Percentiles rank a stretch among this genome's conserved stretches.
Conservation (phyloP, 2,797 vertebrate genomes). For the Paratrypauchen microcephalus region DNA sequence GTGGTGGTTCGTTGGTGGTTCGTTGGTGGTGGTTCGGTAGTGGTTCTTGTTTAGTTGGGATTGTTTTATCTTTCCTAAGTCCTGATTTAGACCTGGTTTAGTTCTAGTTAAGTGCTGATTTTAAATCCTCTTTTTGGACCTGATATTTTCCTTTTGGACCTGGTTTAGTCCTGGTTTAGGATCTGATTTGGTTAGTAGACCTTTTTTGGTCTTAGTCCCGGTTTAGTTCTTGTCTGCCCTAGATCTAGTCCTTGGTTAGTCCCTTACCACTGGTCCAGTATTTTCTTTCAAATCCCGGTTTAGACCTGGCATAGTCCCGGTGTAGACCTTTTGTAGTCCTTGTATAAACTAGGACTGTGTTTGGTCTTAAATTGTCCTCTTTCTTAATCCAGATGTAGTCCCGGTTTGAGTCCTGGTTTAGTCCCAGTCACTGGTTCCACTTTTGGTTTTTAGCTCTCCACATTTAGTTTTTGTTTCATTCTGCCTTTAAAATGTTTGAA, state of each 20-base stretch:
- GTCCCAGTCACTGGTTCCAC: background rate
- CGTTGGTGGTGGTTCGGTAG: too few relatives aligned
- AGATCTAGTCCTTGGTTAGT: background rate
- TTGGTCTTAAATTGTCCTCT: too few relatives aligned
- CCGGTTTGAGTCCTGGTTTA: background rate
- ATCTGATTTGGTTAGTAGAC: background rate
- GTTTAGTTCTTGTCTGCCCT: background rate
- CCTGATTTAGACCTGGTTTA: background rate
- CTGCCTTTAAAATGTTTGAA: too few relatives aligned
- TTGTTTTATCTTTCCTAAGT: background rate
- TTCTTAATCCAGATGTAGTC: too few relatives aligned
- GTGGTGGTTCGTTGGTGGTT: too few relatives aligned
- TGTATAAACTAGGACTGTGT: too few relatives aligned
- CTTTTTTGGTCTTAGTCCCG: background rate
- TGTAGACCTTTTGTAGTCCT: too few relatives aligned
- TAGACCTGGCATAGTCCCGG: too few relatives aligned
- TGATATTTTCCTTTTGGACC: background rate
- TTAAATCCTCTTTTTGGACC: background rate
- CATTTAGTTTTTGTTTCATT: too few relatives aligned
- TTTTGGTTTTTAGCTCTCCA: too few relatives aligned
- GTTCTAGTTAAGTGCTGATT: background rate
- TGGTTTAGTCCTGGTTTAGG: background rate
- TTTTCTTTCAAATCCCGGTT: too few relatives aligned
- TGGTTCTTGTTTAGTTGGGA: background rate
- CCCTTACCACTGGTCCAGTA: too few relatives aligned